A percentile compares a stretch with the other conserved stretches of the same genome.
Evolutionary conservation across 2,888 invertebrate species (phyloP).

Genomic region (Habroteleia sp.): DNA sequence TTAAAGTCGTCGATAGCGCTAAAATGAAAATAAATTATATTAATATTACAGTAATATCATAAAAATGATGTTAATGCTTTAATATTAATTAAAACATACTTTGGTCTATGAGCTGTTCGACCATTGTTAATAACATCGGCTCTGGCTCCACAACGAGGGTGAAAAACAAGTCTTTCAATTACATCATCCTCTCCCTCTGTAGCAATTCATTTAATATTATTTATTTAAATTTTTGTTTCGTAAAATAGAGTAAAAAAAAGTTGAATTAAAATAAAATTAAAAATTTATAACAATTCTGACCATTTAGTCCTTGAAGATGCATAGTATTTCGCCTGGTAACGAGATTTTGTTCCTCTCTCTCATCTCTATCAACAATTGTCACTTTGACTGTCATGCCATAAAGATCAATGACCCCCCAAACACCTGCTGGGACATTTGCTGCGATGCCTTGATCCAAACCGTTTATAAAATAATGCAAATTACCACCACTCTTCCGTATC

Average conservation of each 20-base stretch:
- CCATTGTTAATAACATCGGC: constrained; percentile 95
- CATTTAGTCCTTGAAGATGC: constrained; percentile 81
- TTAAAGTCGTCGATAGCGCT: constrained; percentile 96
- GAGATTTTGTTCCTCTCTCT: constrained; percentile 89
- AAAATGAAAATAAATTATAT: constrained; percentile 64
- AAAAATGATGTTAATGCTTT: background rate
- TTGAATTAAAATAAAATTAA: background rate
- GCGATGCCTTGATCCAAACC: constrained; percentile 96
- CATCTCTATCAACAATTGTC: constrained; percentile 92
- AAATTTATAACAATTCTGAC: constrained; percentile 69
- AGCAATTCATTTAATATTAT: no score
- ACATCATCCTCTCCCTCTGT: constrained; percentile 76
- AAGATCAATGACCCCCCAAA: constrained; percentile 97
- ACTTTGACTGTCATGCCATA: constrained; percentile 97
- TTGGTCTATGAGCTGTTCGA: constrained; percentile 94
- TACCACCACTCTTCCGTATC: constrained; percentile 91
- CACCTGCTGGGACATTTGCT: constrained; percentile 88
- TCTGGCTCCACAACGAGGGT: constrained; percentile 95
- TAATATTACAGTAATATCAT: background rate
- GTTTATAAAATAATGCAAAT: constrained; percentile 96
- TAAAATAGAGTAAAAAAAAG: no score
- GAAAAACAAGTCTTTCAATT: constrained; percentile 90
- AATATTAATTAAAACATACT: constrained; percentile 82
- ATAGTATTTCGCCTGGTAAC: constrained; percentile 86
- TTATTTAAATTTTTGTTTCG: no score